A percentile compares a stretch with the other conserved stretches of the same genome.
Evolutionary conservation across 2,888 invertebrate genomes (phyloP).

Genomic region (Tanypteryx hageni): DNA sequence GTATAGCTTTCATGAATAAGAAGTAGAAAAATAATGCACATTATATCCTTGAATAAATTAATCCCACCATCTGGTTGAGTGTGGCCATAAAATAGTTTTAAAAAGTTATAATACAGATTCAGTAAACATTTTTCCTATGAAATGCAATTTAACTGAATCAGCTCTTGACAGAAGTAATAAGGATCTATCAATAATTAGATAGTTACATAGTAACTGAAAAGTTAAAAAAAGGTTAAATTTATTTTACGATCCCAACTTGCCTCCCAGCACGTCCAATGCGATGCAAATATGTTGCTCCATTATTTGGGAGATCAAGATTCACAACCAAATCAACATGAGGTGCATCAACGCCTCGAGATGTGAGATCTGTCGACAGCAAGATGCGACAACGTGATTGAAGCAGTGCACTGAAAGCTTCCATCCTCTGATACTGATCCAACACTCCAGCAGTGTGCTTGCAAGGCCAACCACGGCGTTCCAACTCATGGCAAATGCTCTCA

Average conservation of each 20-base stretch:
- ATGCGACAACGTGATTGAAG: slow-evolving; percentile 90
- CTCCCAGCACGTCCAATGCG: slow-evolving; percentile 90
- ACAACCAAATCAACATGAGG: slow-evolving; percentile 92
- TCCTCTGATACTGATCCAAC: slow-evolving; percentile 87
- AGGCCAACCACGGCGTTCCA: slow-evolving; percentile 86
- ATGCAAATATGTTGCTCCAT: slow-evolving; percentile 92
- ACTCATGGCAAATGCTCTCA: slow-evolving; percentile 84
- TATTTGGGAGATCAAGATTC: slow-evolving; percentile 91
- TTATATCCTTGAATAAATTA: too few species aligned
- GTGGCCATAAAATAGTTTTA: too few species aligned
- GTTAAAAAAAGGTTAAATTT: too few species aligned
- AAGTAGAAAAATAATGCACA: too few species aligned
- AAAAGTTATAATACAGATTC: too few species aligned
- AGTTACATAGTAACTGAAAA: too few species aligned
- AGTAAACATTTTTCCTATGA: too few species aligned
- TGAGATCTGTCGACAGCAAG: slow-evolving; percentile 92
- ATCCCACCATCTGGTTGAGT: too few species aligned
- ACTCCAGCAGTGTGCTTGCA: slow-evolving; percentile 87
- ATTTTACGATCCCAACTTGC: not conserved
- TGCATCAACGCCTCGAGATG: slow-evolving; percentile 96
- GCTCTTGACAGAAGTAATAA: too few species aligned
- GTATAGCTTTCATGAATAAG: too few species aligned
- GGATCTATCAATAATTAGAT: too few species aligned
- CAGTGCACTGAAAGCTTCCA: slow-evolving; percentile 86
- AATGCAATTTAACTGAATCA: too few species aligned